Evolutionary conservation across 2,888 invertebrate species (phyloP), one percentile per base, ranked within the genome.

Genomic region (Thecocarcelia acutangulata): DNA sequence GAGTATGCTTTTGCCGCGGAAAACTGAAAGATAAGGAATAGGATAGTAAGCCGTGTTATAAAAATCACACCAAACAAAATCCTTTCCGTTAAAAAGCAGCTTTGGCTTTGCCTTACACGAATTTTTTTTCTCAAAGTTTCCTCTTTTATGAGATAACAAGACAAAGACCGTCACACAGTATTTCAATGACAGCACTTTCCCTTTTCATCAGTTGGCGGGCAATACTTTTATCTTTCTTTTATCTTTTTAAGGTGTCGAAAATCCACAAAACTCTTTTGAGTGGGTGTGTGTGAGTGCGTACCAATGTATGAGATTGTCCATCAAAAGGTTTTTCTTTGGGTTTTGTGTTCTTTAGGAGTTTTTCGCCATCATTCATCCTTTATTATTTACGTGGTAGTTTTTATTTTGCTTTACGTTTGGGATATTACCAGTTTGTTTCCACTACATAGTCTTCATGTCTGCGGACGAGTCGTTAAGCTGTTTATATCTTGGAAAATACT

Each of bases 381-480:
- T 33, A 8, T 33, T 9, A 33, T n/a, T 2, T 58, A 15, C 24
- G 24, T 48, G 28, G 11, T 19, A 37, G 19, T 52, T 17, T 21
- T 44, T 54, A 28, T 69, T 46, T 33, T 61, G n/a, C n/a, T n/a
- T n/a, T n/a, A n/a, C n/a, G n/a, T n/a, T n/a, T n/a, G n/a, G n/a
- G 6, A 74, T 68, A 21, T 52, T 24, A 33, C 19, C 3, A 24
- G 50, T 13, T 46, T 61, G 11, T 17, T 13, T 12, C 12, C 37
- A 13, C 48, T 48, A 66, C 50, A 50, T 52, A 64, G 50, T 37
- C 72, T 66, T 78, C 44, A 59, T 52, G 63, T 24, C 58, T 33
- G 58, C 24, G 48, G 37, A 52, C 72, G 64, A 33, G 78, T 64
- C 58, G 72, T 72, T 78, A 70, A 77, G 70, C 42, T 64, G 21